A percentile compares a stretch with the other conserved stretches of the same genome.
Evolutionary conservation across 2,797 vertebrate species (phyloP).

Genomic region (Gorsachius magnificus): DNA sequence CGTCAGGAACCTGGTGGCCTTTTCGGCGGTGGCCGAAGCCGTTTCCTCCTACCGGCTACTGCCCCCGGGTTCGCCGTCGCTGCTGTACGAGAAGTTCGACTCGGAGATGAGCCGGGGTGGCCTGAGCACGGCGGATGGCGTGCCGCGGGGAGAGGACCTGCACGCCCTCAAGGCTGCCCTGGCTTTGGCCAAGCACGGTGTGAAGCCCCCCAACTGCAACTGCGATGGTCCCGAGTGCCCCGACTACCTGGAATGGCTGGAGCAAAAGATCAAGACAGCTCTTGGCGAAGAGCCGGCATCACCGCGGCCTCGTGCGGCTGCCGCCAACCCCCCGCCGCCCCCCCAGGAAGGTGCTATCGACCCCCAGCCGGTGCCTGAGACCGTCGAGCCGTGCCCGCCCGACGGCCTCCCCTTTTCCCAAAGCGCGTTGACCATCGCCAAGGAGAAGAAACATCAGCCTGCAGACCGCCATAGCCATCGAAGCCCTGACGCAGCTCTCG

Average conservation of each 20-base stretch:
- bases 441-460: constrained; percentile 94
- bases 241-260: constrained; percentile 97
- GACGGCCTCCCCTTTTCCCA: constrained; percentile 89
- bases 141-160: constrained; percentile 82
- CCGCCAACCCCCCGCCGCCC: not conserved
- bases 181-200: constrained; percentile 89
- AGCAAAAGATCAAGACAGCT: constrained; percentile 93
- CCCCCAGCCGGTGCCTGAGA: constrained; percentile 58
- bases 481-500: constrained; percentile 94
- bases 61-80: constrained; percentile 63
- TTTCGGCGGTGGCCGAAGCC: constrained; percentile 89
- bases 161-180: constrained; percentile 88
- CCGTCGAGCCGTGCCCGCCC: constrained; percentile 52
- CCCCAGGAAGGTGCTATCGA: constrained; percentile 50
- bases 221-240: constrained; percentile 97
- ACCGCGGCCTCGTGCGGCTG: constrained; percentile 48
- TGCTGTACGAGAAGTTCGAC: constrained; percentile 91
- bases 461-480: constrained; percentile 97
- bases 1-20: constrained; percentile 91
- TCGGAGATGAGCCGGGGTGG: constrained; percentile 83
- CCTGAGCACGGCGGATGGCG: constrained; percentile 44
- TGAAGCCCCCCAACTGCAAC: constrained; percentile 95
- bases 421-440: constrained; percentile 92
- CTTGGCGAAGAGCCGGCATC: constrained; percentile 73
- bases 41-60: constrained; percentile 79